A percentile compares a stretch with the other conserved stretches of the same genome.
Conservation (phyloP, 2,888 invertebrate species). For the Erebia palarica region DNA sequence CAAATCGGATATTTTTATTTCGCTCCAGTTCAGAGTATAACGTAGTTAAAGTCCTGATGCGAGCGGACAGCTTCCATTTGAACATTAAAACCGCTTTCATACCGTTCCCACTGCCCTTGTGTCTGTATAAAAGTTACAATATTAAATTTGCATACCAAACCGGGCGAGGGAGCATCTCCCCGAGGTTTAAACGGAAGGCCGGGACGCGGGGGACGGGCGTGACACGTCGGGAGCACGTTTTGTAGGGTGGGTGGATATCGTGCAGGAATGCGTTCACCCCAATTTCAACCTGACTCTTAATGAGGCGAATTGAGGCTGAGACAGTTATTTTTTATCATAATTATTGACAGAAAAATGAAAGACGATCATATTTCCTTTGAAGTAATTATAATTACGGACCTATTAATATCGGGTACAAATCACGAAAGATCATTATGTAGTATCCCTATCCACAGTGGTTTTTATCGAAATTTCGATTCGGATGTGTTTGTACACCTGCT, state of each 20-base stretch:
- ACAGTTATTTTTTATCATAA: conserved; percentile 13
- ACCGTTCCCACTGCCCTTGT: conserved; percentile 72
- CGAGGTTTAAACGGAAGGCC: conserved; percentile 26
- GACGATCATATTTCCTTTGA: not conserved
- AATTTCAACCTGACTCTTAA: conserved; percentile 45
- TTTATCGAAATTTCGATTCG: too few relatives aligned
- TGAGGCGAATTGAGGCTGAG: conserved; percentile 43
- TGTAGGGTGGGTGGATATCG: conserved; percentile 54
- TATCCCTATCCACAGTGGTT: too few relatives aligned
- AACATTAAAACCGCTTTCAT: conserved; percentile 30
- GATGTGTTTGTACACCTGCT: too few relatives aligned
- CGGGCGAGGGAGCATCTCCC: conserved; percentile 27
- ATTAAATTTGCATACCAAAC: conserved; percentile 76
- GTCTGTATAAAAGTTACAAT: conserved; percentile 74
- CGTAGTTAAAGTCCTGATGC: conserved; percentile 10
- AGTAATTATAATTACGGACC: too few relatives aligned
- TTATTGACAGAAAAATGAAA: conserved; percentile 8
- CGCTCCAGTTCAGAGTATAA: conserved; percentile 1
- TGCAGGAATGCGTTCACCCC: conserved; percentile 71
- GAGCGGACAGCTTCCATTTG: conserved; percentile 22
- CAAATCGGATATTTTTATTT: conserved; percentile 10
- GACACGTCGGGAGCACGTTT: conserved; percentile 52
- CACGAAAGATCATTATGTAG: too few relatives aligned
- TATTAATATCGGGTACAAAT: too few relatives aligned
- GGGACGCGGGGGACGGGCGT: conserved; percentile 50